Evolutionary conservation across 1,140 invertebrate species (phyloP), one percentile per base, ranked within the genome.

Genomic region (Hesperophylax magnus): DNA sequence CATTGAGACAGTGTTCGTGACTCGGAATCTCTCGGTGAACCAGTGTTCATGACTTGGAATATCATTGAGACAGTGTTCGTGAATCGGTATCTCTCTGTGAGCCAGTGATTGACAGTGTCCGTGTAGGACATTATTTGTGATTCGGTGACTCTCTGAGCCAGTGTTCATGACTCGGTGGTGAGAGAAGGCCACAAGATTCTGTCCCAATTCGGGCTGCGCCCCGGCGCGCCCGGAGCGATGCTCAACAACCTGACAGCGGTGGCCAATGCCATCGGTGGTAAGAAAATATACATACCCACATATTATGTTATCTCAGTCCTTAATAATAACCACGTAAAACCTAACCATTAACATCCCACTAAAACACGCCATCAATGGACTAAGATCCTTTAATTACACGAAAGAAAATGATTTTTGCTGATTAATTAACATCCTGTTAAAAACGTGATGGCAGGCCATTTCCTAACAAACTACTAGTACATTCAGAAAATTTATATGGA

Each of bases 231-330:
- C 77, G 80, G 79, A 72, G 80, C 82, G 65, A 84, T 84, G 82
- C 75, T 84, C 18, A 84, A 84, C 80, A 84, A 84, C 80, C 74
- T 84, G 11, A 84, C 79, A 6, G 82, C 82, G 18, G 82, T 84
- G 52, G 82, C 82, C 65, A 84, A 84, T 65, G 82, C 82, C n/a
- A 84, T 84, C 24, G 82, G 82, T 52, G 82, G 82, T 84, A 65
- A 80, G 77, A 31, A 0, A 58, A 47, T 14, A 14, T 47, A 14
- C 0, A 1, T 47, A n/a, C n/a, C n/a, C n/a, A n/a, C n/a, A n/a
- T 47, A 11, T 34, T 47, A 5, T 39, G 9, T 39, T 39, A 39
- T 4, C 8, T 39, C n/a, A n/a, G n/a, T n/a, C n/a, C n/a, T n/a
- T n/a, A n/a, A n/a, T n/a, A n/a, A n/a, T n/a, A n/a, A n/a, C n/a